Evolutionary conservation across 2,113 vertebrate genomes (phyloP).

Genomic region (Stigmatopora argus): DNA sequence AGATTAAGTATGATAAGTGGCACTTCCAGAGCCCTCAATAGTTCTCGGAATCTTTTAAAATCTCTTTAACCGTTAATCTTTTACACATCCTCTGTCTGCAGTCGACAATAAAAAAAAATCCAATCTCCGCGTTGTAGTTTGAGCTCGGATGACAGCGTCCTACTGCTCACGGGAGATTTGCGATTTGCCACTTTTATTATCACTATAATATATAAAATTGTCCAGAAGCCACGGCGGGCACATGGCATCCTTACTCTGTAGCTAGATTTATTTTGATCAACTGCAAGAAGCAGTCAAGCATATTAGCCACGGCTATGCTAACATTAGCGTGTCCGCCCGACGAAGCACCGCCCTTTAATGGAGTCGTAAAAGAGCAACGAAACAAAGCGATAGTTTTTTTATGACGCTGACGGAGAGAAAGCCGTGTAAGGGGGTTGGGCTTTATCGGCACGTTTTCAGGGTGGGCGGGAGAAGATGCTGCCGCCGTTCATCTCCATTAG

Average conservation of each 20-base stretch:
- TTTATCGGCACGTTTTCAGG: not conserved
- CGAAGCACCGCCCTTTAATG: not conserved
- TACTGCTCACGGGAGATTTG: slow-evolving; percentile 4
- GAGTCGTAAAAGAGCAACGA: slow-evolving; percentile 1
- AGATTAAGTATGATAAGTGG: not conserved
- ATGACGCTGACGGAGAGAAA: slow-evolving; percentile 2
- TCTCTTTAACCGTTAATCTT: slow-evolving; percentile 12
- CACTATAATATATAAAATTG: not conserved
- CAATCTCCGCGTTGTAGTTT: slow-evolving; percentile 5
- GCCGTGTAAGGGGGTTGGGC: not conserved
- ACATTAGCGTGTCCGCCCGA: not conserved
- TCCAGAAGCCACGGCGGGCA: not conserved
- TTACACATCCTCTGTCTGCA: not conserved
- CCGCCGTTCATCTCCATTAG: slow-evolving; percentile 9
- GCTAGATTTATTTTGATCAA: not conserved
- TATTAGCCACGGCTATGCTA: slow-evolving; percentile 1
- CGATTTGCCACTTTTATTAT: slow-evolving; percentile 10
- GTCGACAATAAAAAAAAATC: slow-evolving; percentile 8
- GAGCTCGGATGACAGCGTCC: not conserved
- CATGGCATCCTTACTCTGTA: not conserved
- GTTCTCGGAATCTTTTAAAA: not conserved
- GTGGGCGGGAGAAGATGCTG: slow-evolving; percentile 2
- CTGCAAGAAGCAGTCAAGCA: not conserved
- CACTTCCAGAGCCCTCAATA: slow-evolving; percentile 6
- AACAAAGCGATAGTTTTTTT: slow-evolving; percentile 2